Base-by-base conservation (phyloP, 2,797 vertebrate genomes). In the Urocyon cinereoargenteus region DNA sequence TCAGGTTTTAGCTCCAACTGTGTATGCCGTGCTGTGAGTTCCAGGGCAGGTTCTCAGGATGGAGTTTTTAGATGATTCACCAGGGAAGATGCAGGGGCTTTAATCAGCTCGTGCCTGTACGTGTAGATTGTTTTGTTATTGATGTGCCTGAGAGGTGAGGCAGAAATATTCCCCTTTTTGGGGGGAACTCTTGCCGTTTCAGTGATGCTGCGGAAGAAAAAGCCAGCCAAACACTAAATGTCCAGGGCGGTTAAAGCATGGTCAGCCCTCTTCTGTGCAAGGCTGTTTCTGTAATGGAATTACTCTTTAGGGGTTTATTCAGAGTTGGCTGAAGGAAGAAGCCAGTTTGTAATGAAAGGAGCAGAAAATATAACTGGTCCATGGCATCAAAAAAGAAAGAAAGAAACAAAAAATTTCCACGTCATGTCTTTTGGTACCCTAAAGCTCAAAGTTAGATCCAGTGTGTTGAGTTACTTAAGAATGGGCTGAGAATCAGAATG, bases 1-100 rank as follows among this genome's bases (percentile, higher is more conserved):
- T 94, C 72, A 86, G 96, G 62, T 72, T 94, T 96, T 89, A 90
- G 79, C 72, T 95, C 73, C 91, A n/a, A 86, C 86, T 92, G 87
- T 62, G 83, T n/a, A 16, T 70, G 53, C 61, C 86, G 53, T 36
- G 93, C 96, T 70, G 95, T 11, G 93, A 94, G 91, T 95, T 97
- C 66, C 78, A 45, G 59, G 93, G 95, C 73, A 59, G 49, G 66
- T 93, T 96, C 90, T 92, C 11, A 45, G 77, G 66, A 90, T 4
- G 2, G 79, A 83, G 51, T 85, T 89, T 93, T 94, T 77, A 88
- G n/a, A 85, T 1, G 4, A 53, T 72, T 86, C 90, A 55, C 64
- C 75, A 55, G 70, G 61, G 78, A 95, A 79, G 94, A 90, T 62
- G 18, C 10, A 24, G 70, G 78, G 57, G 22, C 31, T 92, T 92